Percentiles rank a stretch among this genome's conserved stretches.
Evolutionary conservation across 2,113 vertebrate genomes (phyloP).

Genomic region (Naja naja): DNA sequence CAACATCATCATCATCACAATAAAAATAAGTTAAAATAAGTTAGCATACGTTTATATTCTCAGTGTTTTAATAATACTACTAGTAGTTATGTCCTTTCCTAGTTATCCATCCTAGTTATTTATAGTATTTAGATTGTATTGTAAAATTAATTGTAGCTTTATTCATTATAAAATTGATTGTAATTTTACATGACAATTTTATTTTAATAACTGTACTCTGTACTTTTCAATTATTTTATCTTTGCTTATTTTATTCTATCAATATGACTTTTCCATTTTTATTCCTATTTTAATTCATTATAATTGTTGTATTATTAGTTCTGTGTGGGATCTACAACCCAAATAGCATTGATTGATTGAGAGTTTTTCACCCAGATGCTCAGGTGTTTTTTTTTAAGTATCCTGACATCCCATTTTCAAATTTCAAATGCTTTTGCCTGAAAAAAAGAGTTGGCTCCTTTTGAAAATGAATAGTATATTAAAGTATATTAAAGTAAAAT

Average conservation of each 20-base stretch:
- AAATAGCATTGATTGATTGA: not conserved
- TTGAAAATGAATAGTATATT: slow-evolving; percentile 34
- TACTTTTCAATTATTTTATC: not conserved
- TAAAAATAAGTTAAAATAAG: not conserved
- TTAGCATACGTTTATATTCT: not conserved
- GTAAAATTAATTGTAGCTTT: not conserved
- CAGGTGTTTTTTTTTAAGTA: not conserved
- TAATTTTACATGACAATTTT: not conserved
- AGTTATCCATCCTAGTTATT: not conserved
- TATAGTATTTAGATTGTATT: not conserved
- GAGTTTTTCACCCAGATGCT: not conserved
- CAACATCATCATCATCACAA: no score
- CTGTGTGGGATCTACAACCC: not conserved
- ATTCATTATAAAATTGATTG: not conserved
- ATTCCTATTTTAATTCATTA: not conserved
- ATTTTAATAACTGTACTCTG: not conserved
- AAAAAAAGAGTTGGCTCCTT: slow-evolving; percentile 30
- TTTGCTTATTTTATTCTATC: not conserved
- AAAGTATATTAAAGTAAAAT: slow-evolving; percentile 47
- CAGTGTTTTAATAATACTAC: not conserved
- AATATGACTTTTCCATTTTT: not conserved
- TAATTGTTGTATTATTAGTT: not conserved
- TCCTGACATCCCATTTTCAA: not conserved
- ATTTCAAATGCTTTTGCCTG: slow-evolving; percentile 25
- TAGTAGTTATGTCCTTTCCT: not conserved